Percentiles rank a stretch among this genome's conserved stretches.
phyloP scores from a whole-genome alignment of 2,888 invertebrate genomes.

The Rhopalosiphum nymphaeae region DNA sequence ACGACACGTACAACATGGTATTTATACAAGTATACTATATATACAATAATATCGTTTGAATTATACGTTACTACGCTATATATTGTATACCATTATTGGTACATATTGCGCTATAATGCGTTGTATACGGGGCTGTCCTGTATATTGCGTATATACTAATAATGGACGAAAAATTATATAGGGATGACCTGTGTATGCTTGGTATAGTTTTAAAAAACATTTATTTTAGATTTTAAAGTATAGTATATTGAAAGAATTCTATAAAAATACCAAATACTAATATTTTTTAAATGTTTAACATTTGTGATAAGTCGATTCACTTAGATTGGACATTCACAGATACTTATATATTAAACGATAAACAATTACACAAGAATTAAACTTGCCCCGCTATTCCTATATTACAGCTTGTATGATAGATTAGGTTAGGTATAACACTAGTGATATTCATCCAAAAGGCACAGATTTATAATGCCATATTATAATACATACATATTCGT shows the following conservation, averaged over 20 bases:
- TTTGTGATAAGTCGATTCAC: not conserved
- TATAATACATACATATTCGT: not conserved
- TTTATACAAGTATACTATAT: not conserved
- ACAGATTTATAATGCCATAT: not conserved
- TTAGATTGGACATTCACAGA: not conserved
- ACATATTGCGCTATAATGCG: not conserved
- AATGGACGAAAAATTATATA: too few species aligned
- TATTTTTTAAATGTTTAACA: too few species aligned
- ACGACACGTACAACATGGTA: conserved; percentile 54
- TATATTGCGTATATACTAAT: too few species aligned
- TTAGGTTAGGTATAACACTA: not conserved
- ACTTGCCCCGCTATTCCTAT: not conserved
- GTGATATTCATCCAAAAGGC: not conserved
- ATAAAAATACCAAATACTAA: too few species aligned
- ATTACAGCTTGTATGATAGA: not conserved
- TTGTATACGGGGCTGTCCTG: too few species aligned
- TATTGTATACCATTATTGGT: not conserved
- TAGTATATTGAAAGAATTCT: too few species aligned
- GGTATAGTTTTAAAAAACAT: too few species aligned
- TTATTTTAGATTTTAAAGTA: too few species aligned
- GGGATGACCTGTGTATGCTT: too few species aligned
- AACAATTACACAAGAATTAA: not conserved
- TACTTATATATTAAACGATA: not conserved
- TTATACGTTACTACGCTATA: not conserved
- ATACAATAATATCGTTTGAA: not conserved